phyloP scores from a whole-genome alignment of 2,888 invertebrate species.

The Theodoxus fluviatilis region DNA sequence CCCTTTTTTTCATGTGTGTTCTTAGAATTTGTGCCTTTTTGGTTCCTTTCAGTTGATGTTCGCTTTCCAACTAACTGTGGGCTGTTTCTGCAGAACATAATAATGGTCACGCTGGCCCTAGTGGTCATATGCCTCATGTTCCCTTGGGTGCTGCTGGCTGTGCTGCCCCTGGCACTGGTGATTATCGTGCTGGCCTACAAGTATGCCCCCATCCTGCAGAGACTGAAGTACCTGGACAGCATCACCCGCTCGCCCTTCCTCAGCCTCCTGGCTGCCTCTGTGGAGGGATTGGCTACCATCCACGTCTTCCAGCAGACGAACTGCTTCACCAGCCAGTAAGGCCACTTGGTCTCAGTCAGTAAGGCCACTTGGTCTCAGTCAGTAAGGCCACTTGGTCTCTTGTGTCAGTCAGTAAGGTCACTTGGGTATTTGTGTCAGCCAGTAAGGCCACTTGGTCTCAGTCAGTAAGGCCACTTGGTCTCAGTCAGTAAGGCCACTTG shows the following conservation, averaged over 20 bases:
- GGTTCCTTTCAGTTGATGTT: conserved; percentile 48
- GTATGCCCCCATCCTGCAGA: conserved; percentile 64
- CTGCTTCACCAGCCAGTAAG: conserved; percentile 61
- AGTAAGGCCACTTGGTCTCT: too few relatives aligned
- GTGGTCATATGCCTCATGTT: conserved; percentile 84
- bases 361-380: too few relatives aligned
- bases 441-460: too few relatives aligned
- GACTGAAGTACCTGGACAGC: conserved; percentile 68
- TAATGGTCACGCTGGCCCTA: conserved; percentile 79
- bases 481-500: too few relatives aligned
- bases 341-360: too few relatives aligned
- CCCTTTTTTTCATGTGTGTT: not conserved
- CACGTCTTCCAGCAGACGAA: conserved; percentile 71
- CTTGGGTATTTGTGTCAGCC: too few relatives aligned
- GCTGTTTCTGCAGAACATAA: conserved; percentile 70
- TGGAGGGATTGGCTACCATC: conserved; percentile 72
- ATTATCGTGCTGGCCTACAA: conserved; percentile 62
- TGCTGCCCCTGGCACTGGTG: conserved; percentile 61
- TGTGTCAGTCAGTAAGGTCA: too few relatives aligned
- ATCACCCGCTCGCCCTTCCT: conserved; percentile 70
- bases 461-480: too few relatives aligned
- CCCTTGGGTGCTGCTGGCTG: conserved; percentile 69
- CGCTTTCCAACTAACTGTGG: conserved; percentile 70
- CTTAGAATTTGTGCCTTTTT: not conserved
- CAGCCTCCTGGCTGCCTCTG: conserved; percentile 70